Base-by-base conservation (phyloP, 1,140 invertebrate genomes). In the Lepidurus couesii region DNA sequence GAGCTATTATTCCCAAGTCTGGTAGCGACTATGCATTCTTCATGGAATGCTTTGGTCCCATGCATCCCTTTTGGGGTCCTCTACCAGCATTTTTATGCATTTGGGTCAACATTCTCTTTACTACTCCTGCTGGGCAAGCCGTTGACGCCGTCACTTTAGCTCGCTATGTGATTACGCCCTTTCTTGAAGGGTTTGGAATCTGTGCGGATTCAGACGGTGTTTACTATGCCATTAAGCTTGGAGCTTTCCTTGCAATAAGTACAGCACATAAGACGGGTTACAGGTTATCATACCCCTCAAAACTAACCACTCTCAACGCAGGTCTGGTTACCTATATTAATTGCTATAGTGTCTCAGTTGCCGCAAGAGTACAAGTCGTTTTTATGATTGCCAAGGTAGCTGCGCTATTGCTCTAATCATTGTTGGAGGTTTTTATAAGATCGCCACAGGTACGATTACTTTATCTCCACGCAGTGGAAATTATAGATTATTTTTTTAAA, bases 151-250 rank as follows among this genome's bases (percentile, higher is more conserved):
- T 77, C 80, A 34, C 34, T 13, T 81, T 77, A 42, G 73, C 76
- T 44, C 92, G 97, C 84, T 98, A 98, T 84, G 91, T 94, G 26
- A 92, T 95, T 13, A 92, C 95, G 82, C 93, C 95, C 8, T 96
- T 97, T 84, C 91, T 94, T 77, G 88, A 89, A n/a, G 92, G 73
- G 21, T 24, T 79, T n/a, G 8, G 34, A 3, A 44, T 79, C 9
- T 79, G 78, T 16, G 73, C 65, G 1, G 78, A 79, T 44, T 21
- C 42, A 6, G n/a, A 75, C 0, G 8, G 42, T 9, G n/a, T 45
- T 13, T 74, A 34, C 44, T 16, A 45, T 6, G 43, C 75, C 6
- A 75, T 26, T 43, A 44, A 74, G 8, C 74, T 79, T 1, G n/a
- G 74, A 13, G 78, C 78, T 44, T 10, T 44, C n/a, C 1, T 79